phyloP scores from a whole-genome alignment of 1,140 invertebrate genomes.

The Batillaria attramentaria region DNA sequence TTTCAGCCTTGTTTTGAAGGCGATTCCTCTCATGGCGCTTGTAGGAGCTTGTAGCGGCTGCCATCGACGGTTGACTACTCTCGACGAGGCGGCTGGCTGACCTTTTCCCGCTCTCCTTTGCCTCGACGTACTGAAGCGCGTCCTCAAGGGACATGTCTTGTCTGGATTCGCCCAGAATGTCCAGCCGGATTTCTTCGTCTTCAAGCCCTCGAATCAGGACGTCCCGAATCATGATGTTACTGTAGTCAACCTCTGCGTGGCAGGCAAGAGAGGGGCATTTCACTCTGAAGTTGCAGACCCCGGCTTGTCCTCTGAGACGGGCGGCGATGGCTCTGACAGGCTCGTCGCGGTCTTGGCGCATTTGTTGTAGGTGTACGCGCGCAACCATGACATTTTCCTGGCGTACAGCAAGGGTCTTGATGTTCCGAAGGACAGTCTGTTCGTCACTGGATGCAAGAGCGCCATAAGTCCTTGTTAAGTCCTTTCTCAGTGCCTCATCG shows the following conservation, averaged over 20 bases:
- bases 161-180: conserved; percentile 24
- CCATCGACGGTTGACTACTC: neutral
- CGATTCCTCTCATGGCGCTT: neutral
- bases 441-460: neutral
- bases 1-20: too few species aligned
- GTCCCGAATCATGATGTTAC: conserved; percentile 31
- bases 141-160: conserved; percentile 29
- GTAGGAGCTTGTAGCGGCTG: conserved; percentile 21
- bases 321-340: too few species aligned
- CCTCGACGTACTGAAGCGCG: conserved; percentile 14
- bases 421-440: neutral
- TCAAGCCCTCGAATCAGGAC: too few species aligned
- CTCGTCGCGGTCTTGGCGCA: conserved; percentile 29
- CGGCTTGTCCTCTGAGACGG: conserved; percentile 31
- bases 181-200: too few species aligned
- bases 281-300: conserved; percentile 30
- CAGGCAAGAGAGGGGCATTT: conserved; percentile 1
- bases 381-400: conserved; percentile 14
- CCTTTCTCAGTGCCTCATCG: conserved; percentile 36
- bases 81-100: conserved; percentile 22
- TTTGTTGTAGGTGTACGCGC: conserved; percentile 27
- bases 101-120: conserved; percentile 34
- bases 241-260: conserved; percentile 27
- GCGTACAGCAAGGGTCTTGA: conserved; percentile 1
- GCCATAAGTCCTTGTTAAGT: conserved; percentile 41